Base-by-base conservation (phyloP, 2,797 vertebrate species). In the Lophius americanus region DNA sequence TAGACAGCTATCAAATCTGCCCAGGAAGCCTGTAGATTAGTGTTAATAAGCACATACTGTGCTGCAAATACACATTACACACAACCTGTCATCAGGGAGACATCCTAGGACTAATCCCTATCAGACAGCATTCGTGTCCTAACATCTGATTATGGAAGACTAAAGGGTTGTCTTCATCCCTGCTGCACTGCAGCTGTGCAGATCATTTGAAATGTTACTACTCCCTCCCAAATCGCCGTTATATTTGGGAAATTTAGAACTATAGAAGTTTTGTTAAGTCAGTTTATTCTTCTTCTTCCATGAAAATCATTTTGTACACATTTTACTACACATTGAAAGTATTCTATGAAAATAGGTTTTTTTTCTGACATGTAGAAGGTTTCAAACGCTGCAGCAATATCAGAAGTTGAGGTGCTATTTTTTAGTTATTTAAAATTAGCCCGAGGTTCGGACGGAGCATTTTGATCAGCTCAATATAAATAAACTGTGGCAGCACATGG, bases 151-250 rank as follows among this genome's bases (percentile, higher is more conserved):
- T 89, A 88, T 81, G 77, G 73, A 77, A 89, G 89, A 92, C 84
- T 88, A 81, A 85, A 85, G 83, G 78, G 76, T 70, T 59, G 84
- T 51, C 61, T 85, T 90, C 89, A 87, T 95, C 92, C 90, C 91
- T 84, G 90, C 92, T 92, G 91, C 92, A 89, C 91, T 73, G 75
- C 89, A 93, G 92, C 92, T 95, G 95, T 85, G 84, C 88, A 80
- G 91, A 93, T 96, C 96, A 96, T 96, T 95, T 94, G 93, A 94
- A 95, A 95, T 94, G 92, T 94, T 94, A 94, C 86, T 82, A 78
- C 64, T 78, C 93, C 91, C 90, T 92, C 87, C 91, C 91, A 92
- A 93, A 85, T 86, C 91, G 91, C 88, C 84, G 86, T 87, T 82
- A 77, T 73, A 72, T 75, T 84, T 80, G 59, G 54, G 75, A 72